phyloP scores from a whole-genome alignment of 2,888 invertebrate genomes.

The Maniola hyperantus region DNA sequence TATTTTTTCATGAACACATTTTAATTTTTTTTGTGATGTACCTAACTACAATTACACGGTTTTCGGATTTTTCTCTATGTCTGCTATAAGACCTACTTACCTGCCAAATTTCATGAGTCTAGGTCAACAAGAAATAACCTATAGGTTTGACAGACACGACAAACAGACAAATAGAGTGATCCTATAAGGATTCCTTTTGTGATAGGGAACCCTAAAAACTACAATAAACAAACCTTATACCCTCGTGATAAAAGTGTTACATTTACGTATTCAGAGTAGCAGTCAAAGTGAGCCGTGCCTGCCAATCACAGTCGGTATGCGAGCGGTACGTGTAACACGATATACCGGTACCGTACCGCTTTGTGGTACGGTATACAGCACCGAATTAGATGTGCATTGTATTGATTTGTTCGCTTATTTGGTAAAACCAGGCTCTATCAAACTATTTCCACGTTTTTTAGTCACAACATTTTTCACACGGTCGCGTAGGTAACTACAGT shows the following conservation, averaged over 20 bases:
- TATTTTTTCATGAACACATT: no score
- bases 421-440: slow-evolving; percentile 17
- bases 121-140: no score
- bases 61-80: no score
- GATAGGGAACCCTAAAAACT: slow-evolving; percentile 5
- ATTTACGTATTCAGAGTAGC: slow-evolving; percentile 14
- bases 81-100: no score
- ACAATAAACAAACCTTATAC: slow-evolving; percentile 21
- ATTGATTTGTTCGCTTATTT: slow-evolving; percentile 20
- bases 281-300: slow-evolving; percentile 37
- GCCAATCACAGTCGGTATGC: slow-evolving; percentile 46
- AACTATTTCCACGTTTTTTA: background rate
- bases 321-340: slow-evolving; percentile 41
- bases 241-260: slow-evolving; percentile 30
- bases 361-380: slow-evolving; percentile 11
- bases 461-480: background rate
- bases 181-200: background rate
- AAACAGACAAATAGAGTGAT: no score
- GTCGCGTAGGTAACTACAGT: background rate
- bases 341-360: slow-evolving; percentile 27
- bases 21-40: no score
- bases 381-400: slow-evolving; percentile 21
- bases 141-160: no score
- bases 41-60: no score
- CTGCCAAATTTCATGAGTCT: no score